Percentiles rank a stretch among this genome's conserved stretches.
phyloP scores from a whole-genome alignment of 2,888 invertebrate genomes.

The Osmoderma eremita region DNA sequence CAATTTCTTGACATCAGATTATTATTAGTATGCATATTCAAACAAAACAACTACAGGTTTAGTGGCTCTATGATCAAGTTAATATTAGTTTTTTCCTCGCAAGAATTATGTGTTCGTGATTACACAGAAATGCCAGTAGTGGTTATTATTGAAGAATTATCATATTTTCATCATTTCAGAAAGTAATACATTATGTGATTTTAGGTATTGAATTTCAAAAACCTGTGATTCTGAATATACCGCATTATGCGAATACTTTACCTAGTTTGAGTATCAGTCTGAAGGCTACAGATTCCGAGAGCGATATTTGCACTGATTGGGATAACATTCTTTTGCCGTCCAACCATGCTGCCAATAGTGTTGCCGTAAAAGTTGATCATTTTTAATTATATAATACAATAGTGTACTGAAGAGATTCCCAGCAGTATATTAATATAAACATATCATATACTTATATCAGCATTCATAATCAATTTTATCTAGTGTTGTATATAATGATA shows the following conservation, averaged over 20 bases:
- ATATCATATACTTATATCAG: conserved; percentile 5
- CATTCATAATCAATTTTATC: too few relatives aligned
- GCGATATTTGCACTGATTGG: conserved; percentile 86
- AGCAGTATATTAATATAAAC: conserved; percentile 3
- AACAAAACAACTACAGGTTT: too few relatives aligned
- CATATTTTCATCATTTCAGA: background rate
- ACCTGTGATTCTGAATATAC: conserved; percentile 91
- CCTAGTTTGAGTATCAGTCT: conserved; percentile 80
- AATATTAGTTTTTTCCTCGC: too few relatives aligned
- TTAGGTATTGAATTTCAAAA: conserved; percentile 81
- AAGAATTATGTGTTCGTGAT: too few relatives aligned
- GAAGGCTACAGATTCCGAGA: conserved; percentile 84
- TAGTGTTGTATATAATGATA: too few relatives aligned
- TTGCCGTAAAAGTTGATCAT: conserved; percentile 91
- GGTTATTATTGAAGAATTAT: too few relatives aligned
- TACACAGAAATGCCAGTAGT: too few relatives aligned
- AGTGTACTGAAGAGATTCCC: too few relatives aligned
- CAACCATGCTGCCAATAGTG: conserved; percentile 85
- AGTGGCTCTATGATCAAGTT: too few relatives aligned
- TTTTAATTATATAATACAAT: conserved; percentile 67
- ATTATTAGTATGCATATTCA: too few relatives aligned
- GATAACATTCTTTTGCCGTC: conserved; percentile 86
- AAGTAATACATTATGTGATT: conserved; percentile 37
- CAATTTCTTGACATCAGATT: too few relatives aligned
- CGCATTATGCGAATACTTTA: conserved; percentile 84